phyloP scores from a whole-genome alignment of 2,797 vertebrate species.

The Antrozous pallidus region DNA sequence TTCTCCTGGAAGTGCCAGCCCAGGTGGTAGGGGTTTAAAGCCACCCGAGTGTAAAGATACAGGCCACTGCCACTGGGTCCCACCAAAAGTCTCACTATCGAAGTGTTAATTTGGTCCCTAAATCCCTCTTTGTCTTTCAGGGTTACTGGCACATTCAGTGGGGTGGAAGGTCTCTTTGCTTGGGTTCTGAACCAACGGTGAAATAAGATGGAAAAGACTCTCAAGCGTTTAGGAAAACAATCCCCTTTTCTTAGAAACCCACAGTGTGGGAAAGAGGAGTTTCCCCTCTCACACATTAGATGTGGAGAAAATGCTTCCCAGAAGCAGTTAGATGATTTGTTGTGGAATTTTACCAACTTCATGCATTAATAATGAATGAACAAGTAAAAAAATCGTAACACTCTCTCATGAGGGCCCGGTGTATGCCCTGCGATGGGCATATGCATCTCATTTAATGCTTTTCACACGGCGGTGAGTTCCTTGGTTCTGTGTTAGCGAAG shows the following conservation, averaged over 20 bases:
- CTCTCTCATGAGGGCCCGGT: background rate
- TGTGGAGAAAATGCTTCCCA: background rate
- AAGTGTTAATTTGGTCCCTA: background rate
- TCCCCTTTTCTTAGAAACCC: background rate
- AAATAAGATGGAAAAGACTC: slow-evolving; percentile 2
- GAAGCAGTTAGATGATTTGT: background rate
- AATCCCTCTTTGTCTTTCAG: background rate
- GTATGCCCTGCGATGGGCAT: background rate
- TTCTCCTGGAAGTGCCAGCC: background rate
- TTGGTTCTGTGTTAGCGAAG: background rate
- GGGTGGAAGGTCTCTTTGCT: background rate
- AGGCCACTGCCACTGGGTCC: background rate
- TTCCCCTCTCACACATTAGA: background rate
- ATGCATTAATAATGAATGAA: background rate
- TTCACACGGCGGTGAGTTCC: background rate
- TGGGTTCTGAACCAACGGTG: background rate
- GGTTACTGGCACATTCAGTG: background rate
- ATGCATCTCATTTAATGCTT: background rate
- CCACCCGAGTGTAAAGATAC: fast-evolving
- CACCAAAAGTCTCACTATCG: fast-evolving
- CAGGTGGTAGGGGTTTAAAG: background rate
- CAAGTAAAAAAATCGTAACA: background rate
- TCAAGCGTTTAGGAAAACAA: background rate
- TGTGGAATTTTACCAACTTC: background rate
- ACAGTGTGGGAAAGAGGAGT: background rate